Conservation (phyloP, 2,888 invertebrate genomes). For the Blastobasis lacticolella region DNA sequence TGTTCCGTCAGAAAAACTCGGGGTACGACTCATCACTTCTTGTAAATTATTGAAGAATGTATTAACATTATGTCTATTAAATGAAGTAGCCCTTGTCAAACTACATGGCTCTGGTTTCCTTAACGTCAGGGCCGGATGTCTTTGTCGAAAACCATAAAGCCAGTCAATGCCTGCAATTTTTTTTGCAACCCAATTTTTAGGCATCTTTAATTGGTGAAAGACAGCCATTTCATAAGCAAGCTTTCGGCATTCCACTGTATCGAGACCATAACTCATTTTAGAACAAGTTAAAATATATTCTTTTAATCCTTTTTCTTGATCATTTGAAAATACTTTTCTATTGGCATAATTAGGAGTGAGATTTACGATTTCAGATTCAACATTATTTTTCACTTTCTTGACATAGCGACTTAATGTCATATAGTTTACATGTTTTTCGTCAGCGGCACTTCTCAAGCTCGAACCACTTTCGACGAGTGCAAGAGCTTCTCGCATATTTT, state of each 20-base stretch:
- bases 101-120: conserved; percentile 5
- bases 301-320: conserved; percentile 1
- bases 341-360: no score
- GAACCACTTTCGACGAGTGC: no score
- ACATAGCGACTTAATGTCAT: no score
- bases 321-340: conserved; percentile 1
- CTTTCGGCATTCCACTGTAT: conserved; percentile 1
- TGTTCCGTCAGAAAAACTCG: conserved; percentile 15
- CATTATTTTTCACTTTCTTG: no score
- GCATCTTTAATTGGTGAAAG: neutral
- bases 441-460: no score
- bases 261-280: conserved; percentile 4
- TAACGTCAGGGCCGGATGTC: conserved; percentile 2
- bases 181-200: neutral
- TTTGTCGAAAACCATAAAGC: conserved; percentile 3
- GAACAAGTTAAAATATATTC: conserved; percentile 2
- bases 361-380: no score
- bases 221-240: conserved; percentile 3
- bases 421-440: no score
- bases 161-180: conserved; percentile 4
- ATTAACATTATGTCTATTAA: conserved; percentile 10
- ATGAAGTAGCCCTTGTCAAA: conserved; percentile 4
- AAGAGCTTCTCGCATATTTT: no score
- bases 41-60: conserved; percentile 10
- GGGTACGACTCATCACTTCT: conserved; percentile 10